Evolutionary conservation across 1,140 invertebrate genomes (phyloP).

Genomic region (Triops longicaudatus): DNA sequence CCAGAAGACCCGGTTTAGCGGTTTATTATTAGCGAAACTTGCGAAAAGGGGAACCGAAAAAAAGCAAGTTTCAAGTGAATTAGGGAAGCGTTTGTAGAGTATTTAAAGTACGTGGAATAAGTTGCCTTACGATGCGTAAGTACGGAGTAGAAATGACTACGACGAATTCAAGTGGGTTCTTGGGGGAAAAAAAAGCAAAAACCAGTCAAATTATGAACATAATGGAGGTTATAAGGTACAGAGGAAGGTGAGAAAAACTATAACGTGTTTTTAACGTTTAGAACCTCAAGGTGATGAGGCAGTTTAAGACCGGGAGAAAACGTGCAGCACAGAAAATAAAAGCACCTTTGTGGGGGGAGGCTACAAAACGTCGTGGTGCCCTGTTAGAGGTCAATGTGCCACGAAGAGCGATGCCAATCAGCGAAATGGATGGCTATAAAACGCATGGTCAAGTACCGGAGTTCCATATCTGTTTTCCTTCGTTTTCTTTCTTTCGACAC

Average conservation of each 20-base stretch:
- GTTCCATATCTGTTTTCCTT: neutral
- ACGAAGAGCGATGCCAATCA: slow-evolving; percentile 11
- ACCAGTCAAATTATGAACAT: neutral
- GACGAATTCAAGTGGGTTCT: neutral
- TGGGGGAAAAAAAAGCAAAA: neutral
- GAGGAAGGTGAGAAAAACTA: neutral
- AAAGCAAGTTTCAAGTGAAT: neutral
- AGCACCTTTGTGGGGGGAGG: neutral
- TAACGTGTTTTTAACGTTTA: slow-evolving; percentile 15
- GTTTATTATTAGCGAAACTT: too few relatives aligned
- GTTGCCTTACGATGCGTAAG: neutral
- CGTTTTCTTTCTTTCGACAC: neutral
- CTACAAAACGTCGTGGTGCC: neutral
- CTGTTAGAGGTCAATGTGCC: neutral
- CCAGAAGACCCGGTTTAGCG: too few relatives aligned
- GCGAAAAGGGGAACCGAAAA: neutral
- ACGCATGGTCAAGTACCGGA: neutral
- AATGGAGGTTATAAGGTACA: neutral
- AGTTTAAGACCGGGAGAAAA: neutral
- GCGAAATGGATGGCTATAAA: slow-evolving; percentile 12
- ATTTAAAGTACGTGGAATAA: neutral
- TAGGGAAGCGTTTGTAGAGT: neutral
- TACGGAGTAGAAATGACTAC: neutral
- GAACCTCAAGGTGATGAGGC: slow-evolving; percentile 5
- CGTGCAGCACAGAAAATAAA: neutral